Base-by-base conservation (phyloP, 1,140 invertebrate genomes). In the Trinorchestia longiramus region DNA sequence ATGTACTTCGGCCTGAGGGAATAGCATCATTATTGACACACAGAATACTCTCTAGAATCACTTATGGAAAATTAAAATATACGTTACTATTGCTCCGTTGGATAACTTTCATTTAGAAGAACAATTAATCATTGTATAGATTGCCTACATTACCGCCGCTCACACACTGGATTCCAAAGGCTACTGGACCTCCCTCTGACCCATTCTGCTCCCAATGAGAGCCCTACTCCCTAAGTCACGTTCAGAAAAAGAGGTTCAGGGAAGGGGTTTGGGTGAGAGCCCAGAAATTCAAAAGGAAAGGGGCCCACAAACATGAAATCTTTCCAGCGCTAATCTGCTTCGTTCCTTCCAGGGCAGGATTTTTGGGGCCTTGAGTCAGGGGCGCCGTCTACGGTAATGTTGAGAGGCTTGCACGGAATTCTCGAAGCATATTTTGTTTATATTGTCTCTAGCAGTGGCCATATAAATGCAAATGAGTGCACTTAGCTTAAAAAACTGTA, bases 401-500 rank as follows among this genome's bases (percentile, higher is more conserved):
- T 94, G 43, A 36, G 43, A 28, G 40, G 44, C 43, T 47, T 47
- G 44, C 43, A 44, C 43, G 40, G 92, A 94, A 94, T 94, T 94
- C 44, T 94, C 92, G 92, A 94, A 94, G 92, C 92, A 94, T 94
- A 94, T 94, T 94, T 94, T 94, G 92, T 94, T 40, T 94, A 94
- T 94, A 94, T 94, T 94, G 92, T 94, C 92, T 94, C 92, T 45
- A 40, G 92, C 92, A n/a, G 92, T 36, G 43, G 43, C 92, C 92
- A 94, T 94, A 94, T 94, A 94, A 94, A 94, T 94, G 92, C 92
- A 94, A 94, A 94, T 94, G 92, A 94, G 92, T 47, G 92, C 88
- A 90, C 88, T 90, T 90, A 90, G 88, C 88, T 90, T 90, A 90
- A 90, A 90, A 41, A 90, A 90, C 88, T 90, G 88, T 90, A 90